Conservation (phyloP, 2,797 vertebrate species). For the Sebastes wilsoni region DNA sequence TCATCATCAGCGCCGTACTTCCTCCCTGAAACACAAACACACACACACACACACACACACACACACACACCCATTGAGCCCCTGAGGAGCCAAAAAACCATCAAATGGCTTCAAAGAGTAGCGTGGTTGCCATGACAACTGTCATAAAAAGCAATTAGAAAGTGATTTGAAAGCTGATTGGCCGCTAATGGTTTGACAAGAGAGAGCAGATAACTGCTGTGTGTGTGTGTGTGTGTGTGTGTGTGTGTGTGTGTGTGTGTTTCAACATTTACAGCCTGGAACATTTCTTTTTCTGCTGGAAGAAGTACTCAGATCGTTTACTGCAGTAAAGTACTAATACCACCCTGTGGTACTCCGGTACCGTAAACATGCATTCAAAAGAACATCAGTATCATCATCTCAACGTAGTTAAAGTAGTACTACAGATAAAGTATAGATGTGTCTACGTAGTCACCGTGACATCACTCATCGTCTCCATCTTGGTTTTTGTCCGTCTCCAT, state of each 20-base stretch:
- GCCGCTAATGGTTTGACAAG: slow-evolving; percentile 34
- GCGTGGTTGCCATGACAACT: slow-evolving; percentile 73
- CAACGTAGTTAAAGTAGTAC: no score
- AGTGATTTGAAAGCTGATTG: slow-evolving; percentile 68
- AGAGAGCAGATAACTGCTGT: neutral
- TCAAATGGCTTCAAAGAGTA: slow-evolving; percentile 62
- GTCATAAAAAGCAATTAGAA: slow-evolving; percentile 72
- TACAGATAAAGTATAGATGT: no score
- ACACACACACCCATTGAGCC: neutral
- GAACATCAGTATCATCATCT: no score
- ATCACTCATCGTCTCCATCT: no score
- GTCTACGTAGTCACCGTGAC: no score
- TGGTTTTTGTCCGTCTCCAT: no score
- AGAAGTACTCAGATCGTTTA: no score
- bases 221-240: neutral
- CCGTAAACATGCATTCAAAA: no score
- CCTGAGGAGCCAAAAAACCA: slow-evolving; percentile 32
- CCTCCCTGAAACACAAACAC: neutral
- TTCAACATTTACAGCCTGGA: no score
- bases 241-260: neutral
- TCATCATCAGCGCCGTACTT: neutral
- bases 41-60: slow-evolving; percentile 4
- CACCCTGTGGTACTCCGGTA: no score
- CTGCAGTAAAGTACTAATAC: no score
- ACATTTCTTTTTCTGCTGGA: no score